Evolutionary conservation across 2,888 invertebrate species (phyloP).

Genomic region (Drosophila melanocephala): DNA sequence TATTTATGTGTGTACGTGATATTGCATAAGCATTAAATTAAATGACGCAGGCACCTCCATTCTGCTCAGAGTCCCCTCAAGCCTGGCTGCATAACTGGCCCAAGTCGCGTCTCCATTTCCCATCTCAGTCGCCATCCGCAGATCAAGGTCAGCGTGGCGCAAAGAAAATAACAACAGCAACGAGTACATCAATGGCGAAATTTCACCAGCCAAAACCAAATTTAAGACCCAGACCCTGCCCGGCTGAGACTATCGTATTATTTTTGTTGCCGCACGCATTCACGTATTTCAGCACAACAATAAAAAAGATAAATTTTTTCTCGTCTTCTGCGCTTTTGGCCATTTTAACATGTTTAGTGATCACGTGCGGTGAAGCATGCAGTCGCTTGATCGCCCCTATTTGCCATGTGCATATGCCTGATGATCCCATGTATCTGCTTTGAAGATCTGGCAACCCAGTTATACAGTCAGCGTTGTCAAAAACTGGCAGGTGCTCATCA

Average conservation of each 20-base stretch:
- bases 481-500: slow-evolving; percentile 51
- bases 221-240: slow-evolving; percentile 30
- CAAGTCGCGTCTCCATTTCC: slow-evolving; percentile 37
- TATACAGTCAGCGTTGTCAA: slow-evolving; percentile 3
- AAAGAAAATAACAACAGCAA: slow-evolving; percentile 38
- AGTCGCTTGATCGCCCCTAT: slow-evolving; percentile 27
- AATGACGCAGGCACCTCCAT: slow-evolving; percentile 53
- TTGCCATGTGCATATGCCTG: slow-evolving; percentile 13
- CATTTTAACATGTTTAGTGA: slow-evolving; percentile 38
- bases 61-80: slow-evolving; percentile 23
- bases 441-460: slow-evolving; percentile 31
- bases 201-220: slow-evolving; percentile 67
- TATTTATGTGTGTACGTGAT: slow-evolving; percentile 61
- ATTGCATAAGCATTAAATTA: slow-evolving; percentile 65
- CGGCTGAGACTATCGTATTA: slow-evolving; percentile 15
- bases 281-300: slow-evolving; percentile 52
- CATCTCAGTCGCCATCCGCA: slow-evolving; percentile 43
- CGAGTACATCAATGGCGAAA: slow-evolving; percentile 53
- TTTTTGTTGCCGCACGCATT: slow-evolving; percentile 31
- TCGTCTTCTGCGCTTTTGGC: slow-evolving; percentile 23
- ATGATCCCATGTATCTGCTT: slow-evolving; percentile 27
- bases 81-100: slow-evolving; percentile 19
- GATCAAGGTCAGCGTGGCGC: slow-evolving; percentile 65
- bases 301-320: slow-evolving; percentile 34
- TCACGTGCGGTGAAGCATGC: slow-evolving; percentile 66